Evolutionary conservation across 37 sponge, comb jelly and placozoan species (phyloP), one percentile per base, ranked within the genome.

Genomic region (Lycopodina hypogea): DNA sequence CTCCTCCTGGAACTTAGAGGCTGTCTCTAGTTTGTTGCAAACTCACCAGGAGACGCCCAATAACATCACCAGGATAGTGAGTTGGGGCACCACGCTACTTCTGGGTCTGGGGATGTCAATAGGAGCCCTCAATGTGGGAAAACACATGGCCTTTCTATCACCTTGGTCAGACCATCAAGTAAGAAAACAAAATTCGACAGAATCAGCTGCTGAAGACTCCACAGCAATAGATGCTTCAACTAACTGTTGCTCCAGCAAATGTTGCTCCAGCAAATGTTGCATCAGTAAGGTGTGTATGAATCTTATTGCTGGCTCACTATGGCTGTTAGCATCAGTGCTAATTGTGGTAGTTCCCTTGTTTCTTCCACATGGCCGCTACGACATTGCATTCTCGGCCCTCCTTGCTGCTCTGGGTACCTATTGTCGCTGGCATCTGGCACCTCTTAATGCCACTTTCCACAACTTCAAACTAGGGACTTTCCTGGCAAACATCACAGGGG

Each of bases 1-100:
- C 34, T 88, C 88, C 12, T 72, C 88, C 6, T 88, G 88, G 88
- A 88, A 88, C 56, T 56, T 33, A 35, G 88, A 88, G 34, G 83
- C 83, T 19, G 57, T 80, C n/a, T 39, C 32, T 23, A 66, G 69
- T 2, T 56, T 88, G 42, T 28, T 88, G 30, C 82, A 81, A 37
- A 19, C 38, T 15, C 65, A 56, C 60, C 42, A 61, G 39, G 51
- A 74, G 3, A 24, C 60, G 14, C 79, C 80, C 21, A 69, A 65
- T 52, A 77, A 84, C 45, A 64, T 40, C 33, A 45, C 26, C 8
- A 50, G 86, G 29, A 45, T 70, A 22, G 37, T 88, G 1, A 72
- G 68, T 18, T 82, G 72, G 71, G n/a, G 71, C 9, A 88, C 83
- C 36, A 62, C 78, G 3, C 37, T 88, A 14, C 8, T 88, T 4